Conservation (phyloP, 2,888 invertebrate species). For the Volucella bombylans region DNA sequence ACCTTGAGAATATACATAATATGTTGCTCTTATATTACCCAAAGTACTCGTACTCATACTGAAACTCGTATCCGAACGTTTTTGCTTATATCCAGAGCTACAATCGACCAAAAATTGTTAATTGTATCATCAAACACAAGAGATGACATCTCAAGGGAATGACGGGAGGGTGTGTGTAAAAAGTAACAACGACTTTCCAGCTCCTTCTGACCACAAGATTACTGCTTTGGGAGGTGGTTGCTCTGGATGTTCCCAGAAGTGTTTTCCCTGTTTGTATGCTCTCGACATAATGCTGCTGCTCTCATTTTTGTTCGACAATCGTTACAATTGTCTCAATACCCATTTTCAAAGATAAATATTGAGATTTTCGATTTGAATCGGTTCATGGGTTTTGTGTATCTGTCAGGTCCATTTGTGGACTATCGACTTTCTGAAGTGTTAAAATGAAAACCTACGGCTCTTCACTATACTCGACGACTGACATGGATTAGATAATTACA, state of each 20-base stretch:
- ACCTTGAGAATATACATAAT: not conserved
- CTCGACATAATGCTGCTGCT: slow-evolving; percentile 51
- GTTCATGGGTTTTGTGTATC: slow-evolving; percentile 44
- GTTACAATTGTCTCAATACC: slow-evolving; percentile 75
- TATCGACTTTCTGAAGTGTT: slow-evolving; percentile 64
- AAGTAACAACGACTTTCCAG: slow-evolving; percentile 6
- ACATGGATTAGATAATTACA: slow-evolving; percentile 70
- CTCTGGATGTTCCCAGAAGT: slow-evolving; percentile 69
- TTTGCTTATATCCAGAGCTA: slow-evolving; percentile 53
- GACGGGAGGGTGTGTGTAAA: not conserved
- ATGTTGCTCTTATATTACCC: no score
- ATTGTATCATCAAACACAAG: slow-evolving; percentile 68
- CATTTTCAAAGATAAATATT: slow-evolving; percentile 72
- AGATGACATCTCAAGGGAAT: slow-evolving; percentile 52
- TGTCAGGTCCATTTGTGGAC: slow-evolving; percentile 34
- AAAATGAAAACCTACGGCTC: slow-evolving; percentile 61
- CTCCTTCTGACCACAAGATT: slow-evolving; percentile 35
- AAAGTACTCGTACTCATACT: not conserved
- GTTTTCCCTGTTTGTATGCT: slow-evolving; percentile 23
- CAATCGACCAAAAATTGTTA: slow-evolving; percentile 71
- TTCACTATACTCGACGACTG: slow-evolving; percentile 46
- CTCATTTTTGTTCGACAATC: slow-evolving; percentile 73
- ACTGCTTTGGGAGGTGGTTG: slow-evolving; percentile 51
- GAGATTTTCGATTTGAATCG: slow-evolving; percentile 56
- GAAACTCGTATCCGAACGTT: not conserved